Evolutionary conservation across 2,113 vertebrate genomes (phyloP).

Genomic region (Brienomyrus brachyistius): DNA sequence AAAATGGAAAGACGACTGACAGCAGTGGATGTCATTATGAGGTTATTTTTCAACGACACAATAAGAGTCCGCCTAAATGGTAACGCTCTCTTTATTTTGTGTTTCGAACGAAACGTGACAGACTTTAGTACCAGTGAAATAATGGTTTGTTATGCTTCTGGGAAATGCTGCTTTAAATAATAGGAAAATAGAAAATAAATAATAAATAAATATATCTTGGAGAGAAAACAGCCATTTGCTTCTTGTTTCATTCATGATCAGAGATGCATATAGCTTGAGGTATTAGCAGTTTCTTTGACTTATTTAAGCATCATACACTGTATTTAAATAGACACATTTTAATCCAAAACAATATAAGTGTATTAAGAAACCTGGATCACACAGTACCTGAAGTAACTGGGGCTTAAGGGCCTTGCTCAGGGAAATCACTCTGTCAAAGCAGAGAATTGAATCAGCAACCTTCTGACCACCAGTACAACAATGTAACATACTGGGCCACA

Average conservation of each 20-base stretch:
- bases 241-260: neutral
- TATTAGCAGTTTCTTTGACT: neutral
- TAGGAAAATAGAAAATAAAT: neutral
- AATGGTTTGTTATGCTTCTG: neutral
- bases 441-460: neutral
- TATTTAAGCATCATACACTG: neutral
- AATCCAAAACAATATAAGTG: neutral
- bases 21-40: neutral
- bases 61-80: neutral
- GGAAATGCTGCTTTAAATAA: neutral
- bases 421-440: neutral
- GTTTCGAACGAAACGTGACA: neutral
- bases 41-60: neutral
- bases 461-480: neutral
- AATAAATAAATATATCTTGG: neutral
- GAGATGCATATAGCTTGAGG: neutral
- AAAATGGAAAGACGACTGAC: neutral
- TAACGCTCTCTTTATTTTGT: neutral
- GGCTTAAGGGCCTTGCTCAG: neutral
- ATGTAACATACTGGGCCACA: neutral
- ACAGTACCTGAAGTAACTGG: neutral
- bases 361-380: neutral
- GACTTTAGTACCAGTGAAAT: neutral
- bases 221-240: neutral
- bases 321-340: neutral